Conservation (phyloP, 2,797 vertebrate genomes). For the Sarcoramphus papa region DNA sequence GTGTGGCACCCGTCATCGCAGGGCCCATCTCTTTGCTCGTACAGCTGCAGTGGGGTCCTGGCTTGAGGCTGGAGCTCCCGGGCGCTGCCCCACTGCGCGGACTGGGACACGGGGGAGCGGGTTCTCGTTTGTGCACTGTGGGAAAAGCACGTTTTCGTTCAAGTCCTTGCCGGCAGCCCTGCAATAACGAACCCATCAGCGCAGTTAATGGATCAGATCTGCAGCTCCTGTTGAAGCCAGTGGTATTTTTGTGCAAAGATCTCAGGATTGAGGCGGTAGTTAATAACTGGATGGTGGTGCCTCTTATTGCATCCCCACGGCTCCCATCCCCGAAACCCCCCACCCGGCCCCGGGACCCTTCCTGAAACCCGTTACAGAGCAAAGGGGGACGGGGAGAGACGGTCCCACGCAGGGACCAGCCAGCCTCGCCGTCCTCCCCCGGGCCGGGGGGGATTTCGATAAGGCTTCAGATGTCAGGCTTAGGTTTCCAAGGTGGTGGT, state of each 20-base stretch:
- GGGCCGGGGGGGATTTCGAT: fast-evolving
- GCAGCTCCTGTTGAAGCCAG: background rate
- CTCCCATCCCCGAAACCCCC: background rate
- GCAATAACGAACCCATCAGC: background rate
- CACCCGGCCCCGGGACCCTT: background rate
- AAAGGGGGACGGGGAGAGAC: background rate
- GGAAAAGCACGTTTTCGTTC: fast-evolving
- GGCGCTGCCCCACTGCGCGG: background rate
- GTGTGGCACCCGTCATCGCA: fast-evolving
- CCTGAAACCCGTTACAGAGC: fast-evolving
- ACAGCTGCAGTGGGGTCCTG: background rate
- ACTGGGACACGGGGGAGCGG: fast-evolving
- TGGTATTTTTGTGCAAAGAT: background rate
- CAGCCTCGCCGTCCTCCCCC: background rate
- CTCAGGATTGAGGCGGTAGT: background rate
- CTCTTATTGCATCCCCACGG: background rate
- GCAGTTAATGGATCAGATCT: background rate
- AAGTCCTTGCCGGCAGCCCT: background rate
- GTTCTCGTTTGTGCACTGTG: background rate
- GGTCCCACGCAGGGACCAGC: background rate
- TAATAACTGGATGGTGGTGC: background rate
- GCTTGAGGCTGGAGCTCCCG: background rate
- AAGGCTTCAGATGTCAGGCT: conserved; percentile 4
- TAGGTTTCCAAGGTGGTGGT: conserved; percentile 4
- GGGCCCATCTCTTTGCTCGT: background rate